Conservation (phyloP, 2,888 invertebrate genomes). For the Drosophila atripex region DNA sequence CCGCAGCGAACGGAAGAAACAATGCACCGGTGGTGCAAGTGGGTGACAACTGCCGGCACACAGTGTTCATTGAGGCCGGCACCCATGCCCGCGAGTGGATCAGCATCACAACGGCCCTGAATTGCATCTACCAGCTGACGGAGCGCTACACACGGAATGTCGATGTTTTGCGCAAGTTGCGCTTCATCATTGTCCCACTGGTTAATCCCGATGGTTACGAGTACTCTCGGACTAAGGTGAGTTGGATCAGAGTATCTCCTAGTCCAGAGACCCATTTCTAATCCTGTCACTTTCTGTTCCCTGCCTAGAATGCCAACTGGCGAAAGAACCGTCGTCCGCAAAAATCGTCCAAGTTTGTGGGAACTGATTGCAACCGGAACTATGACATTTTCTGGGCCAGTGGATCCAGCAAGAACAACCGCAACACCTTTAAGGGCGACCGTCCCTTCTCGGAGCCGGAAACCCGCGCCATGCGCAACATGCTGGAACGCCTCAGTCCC, state of each 20-base stretch:
- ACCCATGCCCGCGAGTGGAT: slow-evolving; percentile 89
- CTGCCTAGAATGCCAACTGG: slow-evolving; percentile 86
- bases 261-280: background rate
- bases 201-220: slow-evolving; percentile 91
- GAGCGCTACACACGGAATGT: slow-evolving; percentile 84
- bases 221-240: slow-evolving; percentile 85
- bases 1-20: background rate
- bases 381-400: slow-evolving; percentile 87
- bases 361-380: slow-evolving; percentile 88
- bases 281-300: no score
- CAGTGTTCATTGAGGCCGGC: slow-evolving; percentile 83
- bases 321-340: slow-evolving; percentile 85
- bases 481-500: slow-evolving; percentile 73
- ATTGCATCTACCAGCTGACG: slow-evolving; percentile 86
- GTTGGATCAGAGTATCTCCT: slow-evolving; percentile 32
- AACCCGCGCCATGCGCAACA: slow-evolving; percentile 80
- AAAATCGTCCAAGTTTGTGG: slow-evolving; percentile 83
- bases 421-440: slow-evolving; percentile 82
- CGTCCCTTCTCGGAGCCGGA: slow-evolving; percentile 83
- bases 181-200: slow-evolving; percentile 88
- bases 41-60: slow-evolving; percentile 62
- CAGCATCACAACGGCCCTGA: slow-evolving; percentile 86
- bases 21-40: slow-evolving; percentile 32
- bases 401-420: slow-evolving; percentile 64
- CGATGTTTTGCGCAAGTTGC: slow-evolving; percentile 85